Evolutionary conservation across 2,797 vertebrate genomes (phyloP).

Genomic region (Epinephelus awoara): DNA sequence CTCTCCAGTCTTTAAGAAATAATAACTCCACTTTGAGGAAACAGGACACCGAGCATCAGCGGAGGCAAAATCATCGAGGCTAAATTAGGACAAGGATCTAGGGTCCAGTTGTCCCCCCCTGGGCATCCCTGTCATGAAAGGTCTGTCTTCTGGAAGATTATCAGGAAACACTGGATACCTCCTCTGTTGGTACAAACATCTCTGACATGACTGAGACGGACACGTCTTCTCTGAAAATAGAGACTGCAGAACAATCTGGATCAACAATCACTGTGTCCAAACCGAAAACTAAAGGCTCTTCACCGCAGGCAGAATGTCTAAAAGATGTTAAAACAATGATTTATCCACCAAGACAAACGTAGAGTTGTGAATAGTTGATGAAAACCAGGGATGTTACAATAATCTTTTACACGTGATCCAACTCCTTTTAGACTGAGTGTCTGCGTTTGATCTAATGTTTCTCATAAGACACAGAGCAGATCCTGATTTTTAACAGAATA

Average conservation of each 20-base stretch:
- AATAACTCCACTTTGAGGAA: conserved; percentile 60
- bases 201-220: conserved; percentile 39
- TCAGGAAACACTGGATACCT: conserved; percentile 68
- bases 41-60: conserved; percentile 42
- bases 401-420: too few relatives aligned
- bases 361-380: not conserved
- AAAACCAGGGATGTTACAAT: too few relatives aligned
- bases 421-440: not conserved
- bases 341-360: not conserved
- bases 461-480: too few relatives aligned
- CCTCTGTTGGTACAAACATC: conserved; percentile 55
- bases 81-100: conserved; percentile 72
- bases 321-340: not conserved
- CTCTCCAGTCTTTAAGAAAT: conserved; percentile 23
- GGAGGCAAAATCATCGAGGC: conserved; percentile 52
- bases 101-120: conserved; percentile 58
- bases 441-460: too few relatives aligned
- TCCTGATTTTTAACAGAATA: not conserved
- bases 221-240: conserved; percentile 55
- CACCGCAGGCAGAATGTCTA: too few relatives aligned
- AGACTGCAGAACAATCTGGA: conserved; percentile 24
- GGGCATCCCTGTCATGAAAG: conserved; percentile 51
- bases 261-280: not conserved
- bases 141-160: conserved; percentile 68
- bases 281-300: not conserved